A percentile compares a stretch with the other conserved stretches of the same genome.
Evolutionary conservation across 1,140 invertebrate species (phyloP).

Genomic region (Myzus persicae): DNA sequence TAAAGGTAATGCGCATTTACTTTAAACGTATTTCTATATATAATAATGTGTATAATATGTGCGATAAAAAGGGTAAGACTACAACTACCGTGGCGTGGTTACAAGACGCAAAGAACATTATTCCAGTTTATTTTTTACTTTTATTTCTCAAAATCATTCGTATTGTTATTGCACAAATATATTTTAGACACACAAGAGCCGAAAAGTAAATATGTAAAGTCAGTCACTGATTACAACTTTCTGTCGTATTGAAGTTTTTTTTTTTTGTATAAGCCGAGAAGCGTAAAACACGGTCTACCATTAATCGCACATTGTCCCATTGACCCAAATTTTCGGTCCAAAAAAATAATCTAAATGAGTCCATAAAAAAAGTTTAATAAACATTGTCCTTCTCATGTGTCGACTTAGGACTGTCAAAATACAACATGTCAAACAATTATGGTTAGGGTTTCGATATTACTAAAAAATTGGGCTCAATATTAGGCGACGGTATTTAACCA

Average conservation of each 20-base stretch:
- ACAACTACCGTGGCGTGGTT: background rate
- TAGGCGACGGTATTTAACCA: background rate
- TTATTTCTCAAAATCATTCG: background rate
- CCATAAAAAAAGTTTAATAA: too few relatives aligned
- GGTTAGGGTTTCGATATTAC: background rate
- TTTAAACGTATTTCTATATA: background rate
- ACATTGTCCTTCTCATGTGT: background rate
- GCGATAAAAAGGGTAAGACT: background rate
- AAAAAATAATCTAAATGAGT: background rate
- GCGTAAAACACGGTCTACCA: background rate
- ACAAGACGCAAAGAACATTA: background rate
- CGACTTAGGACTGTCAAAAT: background rate
- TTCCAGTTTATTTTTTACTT: background rate
- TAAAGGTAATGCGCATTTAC: constrained; percentile 1
- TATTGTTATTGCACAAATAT: background rate
- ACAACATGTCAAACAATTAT: background rate
- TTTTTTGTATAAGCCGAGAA: background rate
- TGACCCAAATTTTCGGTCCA: background rate
- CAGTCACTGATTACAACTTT: background rate
- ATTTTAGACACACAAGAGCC: background rate
- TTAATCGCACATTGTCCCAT: background rate
- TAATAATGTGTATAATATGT: background rate
- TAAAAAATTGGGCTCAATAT: background rate
- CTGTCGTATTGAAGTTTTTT: background rate
- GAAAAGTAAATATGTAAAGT: background rate